These are phyloP conservation scores for Notolabrus celidotus DNA, from an alignment of 2,797 vertebrate species.

Conservation along the genomic window DNA sequence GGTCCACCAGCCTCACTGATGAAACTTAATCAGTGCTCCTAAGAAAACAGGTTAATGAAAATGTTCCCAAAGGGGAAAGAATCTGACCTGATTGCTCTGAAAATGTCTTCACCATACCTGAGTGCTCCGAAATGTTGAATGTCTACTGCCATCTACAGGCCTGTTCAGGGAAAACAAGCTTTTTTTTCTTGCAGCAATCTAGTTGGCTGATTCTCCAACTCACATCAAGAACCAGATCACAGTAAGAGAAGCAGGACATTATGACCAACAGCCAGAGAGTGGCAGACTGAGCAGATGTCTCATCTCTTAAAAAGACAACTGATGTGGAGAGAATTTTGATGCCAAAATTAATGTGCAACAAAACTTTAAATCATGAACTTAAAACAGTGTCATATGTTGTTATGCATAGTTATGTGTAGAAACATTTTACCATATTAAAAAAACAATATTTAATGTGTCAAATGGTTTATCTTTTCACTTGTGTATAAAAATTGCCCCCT, in stretches of 20 bases:
- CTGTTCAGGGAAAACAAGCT: not conserved
- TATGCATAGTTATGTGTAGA: too few species aligned
- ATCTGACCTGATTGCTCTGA: constrained; percentile 16
- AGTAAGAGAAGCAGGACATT: not conserved
- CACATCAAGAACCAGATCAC: constrained; percentile 11
- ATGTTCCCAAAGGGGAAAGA: constrained; percentile 43
- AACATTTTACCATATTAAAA: too few species aligned
- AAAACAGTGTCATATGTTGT: too few species aligned
- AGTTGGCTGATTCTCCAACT: too few species aligned
- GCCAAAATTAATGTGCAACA: too few species aligned
- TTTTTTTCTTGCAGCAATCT: not conserved
- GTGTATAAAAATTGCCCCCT: too few species aligned
- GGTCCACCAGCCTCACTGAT: constrained; percentile 28
- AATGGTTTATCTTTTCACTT: too few species aligned
- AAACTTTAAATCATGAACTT: too few species aligned
- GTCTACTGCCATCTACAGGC: constrained; percentile 67
- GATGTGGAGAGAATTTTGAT: not conserved
- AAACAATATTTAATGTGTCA: too few species aligned
- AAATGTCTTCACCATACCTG: not conserved
- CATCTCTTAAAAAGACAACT: not conserved
- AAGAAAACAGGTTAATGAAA: constrained; percentile 56
- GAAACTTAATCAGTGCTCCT: constrained; percentile 50
- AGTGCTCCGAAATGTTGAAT: constrained; percentile 6
- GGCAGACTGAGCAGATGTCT: not conserved
- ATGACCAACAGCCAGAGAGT: constrained; percentile 3